phyloP scores from a whole-genome alignment of 1,140 invertebrate genomes.

The Lepeophtheirus salmonis region DNA sequence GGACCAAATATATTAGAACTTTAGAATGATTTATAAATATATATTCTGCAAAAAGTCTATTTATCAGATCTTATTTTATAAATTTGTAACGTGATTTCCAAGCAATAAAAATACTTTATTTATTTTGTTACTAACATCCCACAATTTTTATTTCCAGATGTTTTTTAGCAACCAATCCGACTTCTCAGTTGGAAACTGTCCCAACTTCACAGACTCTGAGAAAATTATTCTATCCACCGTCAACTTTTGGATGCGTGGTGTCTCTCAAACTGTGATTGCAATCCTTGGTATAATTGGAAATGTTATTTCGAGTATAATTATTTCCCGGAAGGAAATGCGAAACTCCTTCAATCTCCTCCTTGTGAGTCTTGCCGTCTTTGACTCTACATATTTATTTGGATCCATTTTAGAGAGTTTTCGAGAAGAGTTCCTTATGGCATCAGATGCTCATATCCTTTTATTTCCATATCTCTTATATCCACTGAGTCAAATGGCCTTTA shows the following conservation, averaged over 20 bases:
- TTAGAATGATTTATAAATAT: too few species aligned
- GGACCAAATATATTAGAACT: too few species aligned
- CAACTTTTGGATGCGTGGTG: constrained; percentile 5
- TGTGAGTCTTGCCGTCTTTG: constrained; percentile 14
- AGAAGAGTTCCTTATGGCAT: constrained; percentile 4
- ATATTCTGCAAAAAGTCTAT: too few species aligned
- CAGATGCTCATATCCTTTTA: constrained; percentile 2
- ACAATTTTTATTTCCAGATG: background rate
- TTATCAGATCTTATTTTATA: too few species aligned
- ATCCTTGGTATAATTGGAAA: constrained; percentile 8
- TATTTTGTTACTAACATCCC: background rate
- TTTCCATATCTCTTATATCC: constrained; percentile 15
- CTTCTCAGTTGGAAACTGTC: constrained; percentile 1
- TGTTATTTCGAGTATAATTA: constrained; percentile 3
- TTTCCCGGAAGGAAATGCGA: constrained; percentile 10
- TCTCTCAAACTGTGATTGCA: background rate
- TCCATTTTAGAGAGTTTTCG: constrained; percentile 15
- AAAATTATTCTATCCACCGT: background rate
- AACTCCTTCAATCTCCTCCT: constrained; percentile 17
- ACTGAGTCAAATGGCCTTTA: constrained; percentile 8
- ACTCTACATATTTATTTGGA: constrained; percentile 10
- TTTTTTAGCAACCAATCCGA: background rate
- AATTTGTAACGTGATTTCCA: too few species aligned
- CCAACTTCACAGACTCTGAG: background rate
- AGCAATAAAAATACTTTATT: too few species aligned